Evolutionary conservation across 2,797 vertebrate genomes (phyloP).

Genomic region (Falco concolor): DNA sequence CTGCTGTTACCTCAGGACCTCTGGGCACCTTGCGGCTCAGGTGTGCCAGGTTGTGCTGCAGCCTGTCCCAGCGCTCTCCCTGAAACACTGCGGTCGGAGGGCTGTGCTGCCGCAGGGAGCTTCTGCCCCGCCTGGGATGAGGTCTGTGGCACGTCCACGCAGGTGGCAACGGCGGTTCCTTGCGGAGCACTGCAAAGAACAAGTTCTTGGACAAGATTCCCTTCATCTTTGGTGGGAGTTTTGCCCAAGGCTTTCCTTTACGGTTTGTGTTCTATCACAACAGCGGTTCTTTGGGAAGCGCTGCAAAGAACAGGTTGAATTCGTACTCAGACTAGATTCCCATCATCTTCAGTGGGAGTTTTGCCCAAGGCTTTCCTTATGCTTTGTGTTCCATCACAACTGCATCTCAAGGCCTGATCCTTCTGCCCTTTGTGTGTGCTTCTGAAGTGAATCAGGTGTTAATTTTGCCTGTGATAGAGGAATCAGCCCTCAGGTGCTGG

Average conservation of each 20-base stretch:
- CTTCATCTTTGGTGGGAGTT: not conserved
- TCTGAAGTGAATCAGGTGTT: not conserved
- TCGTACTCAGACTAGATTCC: not conserved
- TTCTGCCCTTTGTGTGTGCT: not conserved
- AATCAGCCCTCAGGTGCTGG: not conserved
- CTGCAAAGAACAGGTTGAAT: not conserved
- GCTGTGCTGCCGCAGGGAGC: not conserved
- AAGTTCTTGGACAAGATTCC: not conserved
- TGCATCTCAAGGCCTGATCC: not conserved
- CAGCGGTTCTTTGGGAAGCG: not conserved
- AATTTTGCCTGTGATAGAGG: not conserved
- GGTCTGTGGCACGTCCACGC: rapidly evolving
- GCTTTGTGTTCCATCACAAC: not conserved
- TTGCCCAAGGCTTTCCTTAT: not conserved
- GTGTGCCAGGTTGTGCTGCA: not conserved
- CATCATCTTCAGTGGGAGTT: not conserved
- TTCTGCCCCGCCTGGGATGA: not conserved
- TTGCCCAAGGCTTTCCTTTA: not conserved
- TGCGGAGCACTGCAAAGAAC: not conserved
- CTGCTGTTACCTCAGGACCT: not conserved
- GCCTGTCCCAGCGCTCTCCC: not conserved
- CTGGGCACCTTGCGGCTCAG: rapidly evolving
- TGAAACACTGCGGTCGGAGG: rapidly evolving
- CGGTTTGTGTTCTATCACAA: not conserved
- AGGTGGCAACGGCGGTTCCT: not conserved